Percentiles rank a stretch among this genome's conserved stretches.
phyloP scores from a whole-genome alignment of 2,888 invertebrate species.

The Andrena hattorfiana region DNA sequence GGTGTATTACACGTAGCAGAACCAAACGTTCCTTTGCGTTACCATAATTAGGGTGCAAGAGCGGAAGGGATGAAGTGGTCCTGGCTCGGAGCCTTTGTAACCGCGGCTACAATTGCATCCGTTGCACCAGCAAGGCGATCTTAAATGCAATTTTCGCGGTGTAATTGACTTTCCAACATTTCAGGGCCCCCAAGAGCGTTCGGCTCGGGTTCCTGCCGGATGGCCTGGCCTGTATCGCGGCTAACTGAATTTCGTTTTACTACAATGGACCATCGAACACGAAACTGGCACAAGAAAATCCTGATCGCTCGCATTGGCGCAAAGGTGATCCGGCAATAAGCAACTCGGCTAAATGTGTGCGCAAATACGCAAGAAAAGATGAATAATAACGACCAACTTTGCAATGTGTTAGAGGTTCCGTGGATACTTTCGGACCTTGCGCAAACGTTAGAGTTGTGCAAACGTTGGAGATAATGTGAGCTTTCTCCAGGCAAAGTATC shows the following conservation, averaged over 20 bases:
- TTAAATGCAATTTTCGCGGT: slow-evolving; percentile 69
- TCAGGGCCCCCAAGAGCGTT: slow-evolving; percentile 40
- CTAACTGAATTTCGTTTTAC: slow-evolving; percentile 48
- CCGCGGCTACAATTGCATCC: slow-evolving; percentile 74
- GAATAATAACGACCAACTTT: neutral
- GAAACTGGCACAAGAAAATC: slow-evolving; percentile 43
- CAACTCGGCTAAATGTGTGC: slow-evolving; percentile 23
- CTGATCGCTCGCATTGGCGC: slow-evolving; percentile 51
- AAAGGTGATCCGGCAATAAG: slow-evolving; percentile 15
- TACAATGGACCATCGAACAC: slow-evolving; percentile 29
- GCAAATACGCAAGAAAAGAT: neutral
- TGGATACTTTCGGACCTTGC: neutral
- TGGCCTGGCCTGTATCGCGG: slow-evolving; percentile 26
- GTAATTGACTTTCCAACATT: slow-evolving; percentile 68
- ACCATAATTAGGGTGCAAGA: slow-evolving; percentile 51
- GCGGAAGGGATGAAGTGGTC: slow-evolving; percentile 35
- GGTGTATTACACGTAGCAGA: slow-evolving; percentile 12
- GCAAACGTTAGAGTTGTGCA: slow-evolving; percentile 25
- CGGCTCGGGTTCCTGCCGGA: slow-evolving; percentile 43
- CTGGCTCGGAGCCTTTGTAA: slow-evolving; percentile 66
- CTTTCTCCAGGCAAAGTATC: slow-evolving; percentile 53
- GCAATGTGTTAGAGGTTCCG: neutral
- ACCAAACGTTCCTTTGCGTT: slow-evolving; percentile 46
- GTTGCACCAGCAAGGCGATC: slow-evolving; percentile 65
- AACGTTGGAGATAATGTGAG: slow-evolving; percentile 47